Evolutionary conservation across 2,113 vertebrate species (phyloP), one percentile per base, ranked within the genome.

Genomic region (Psittacula cyanocephala): DNA sequence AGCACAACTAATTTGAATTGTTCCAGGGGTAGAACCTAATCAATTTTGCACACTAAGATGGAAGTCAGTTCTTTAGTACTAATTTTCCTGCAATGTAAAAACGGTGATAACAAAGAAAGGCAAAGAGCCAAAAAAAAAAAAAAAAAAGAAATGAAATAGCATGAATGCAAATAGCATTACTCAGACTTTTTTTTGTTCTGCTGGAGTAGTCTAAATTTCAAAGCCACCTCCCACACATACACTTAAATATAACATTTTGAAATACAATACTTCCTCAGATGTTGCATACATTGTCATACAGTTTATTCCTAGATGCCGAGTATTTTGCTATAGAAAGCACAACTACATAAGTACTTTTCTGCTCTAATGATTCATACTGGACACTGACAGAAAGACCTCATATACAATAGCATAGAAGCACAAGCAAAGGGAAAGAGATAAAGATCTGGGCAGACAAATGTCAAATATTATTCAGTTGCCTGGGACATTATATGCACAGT

Each of bases 221-320:
- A 91, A 94, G 88, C 67, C 41, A 87, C 53, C 18, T 93, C 96
- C 92, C 63, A 91, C 92, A 69, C 57, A 59, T 49, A 53, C 41
- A 55, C 33, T 83, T 85, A 84, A 47, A 93, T 89, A 75, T 94
- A 96, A 67, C 63, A 63, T 74, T 94, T 80, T 93, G 93, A 92
- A 95, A 93, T 53, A 87, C 65, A 96, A 87, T 95, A 93, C 81
- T 95, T 93, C 81, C 86, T 96, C 80, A 74, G 69, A 69, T 70
- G 49, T 69, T 86, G 46, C 65, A 46, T 47, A 84, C 74, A 47
- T 46, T 95, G 77, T 85, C 74, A 76, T 35, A 85, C 16, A 53
- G 49, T 82, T 95, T 92, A 69, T 89, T 84, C 37, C 70, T 80
- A 77, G 53, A 46, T 91, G 62, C 11, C 20, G 41, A 81, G 27